Conservation (phyloP, 2,797 vertebrate genomes). For the Chelon auratus region DNA sequence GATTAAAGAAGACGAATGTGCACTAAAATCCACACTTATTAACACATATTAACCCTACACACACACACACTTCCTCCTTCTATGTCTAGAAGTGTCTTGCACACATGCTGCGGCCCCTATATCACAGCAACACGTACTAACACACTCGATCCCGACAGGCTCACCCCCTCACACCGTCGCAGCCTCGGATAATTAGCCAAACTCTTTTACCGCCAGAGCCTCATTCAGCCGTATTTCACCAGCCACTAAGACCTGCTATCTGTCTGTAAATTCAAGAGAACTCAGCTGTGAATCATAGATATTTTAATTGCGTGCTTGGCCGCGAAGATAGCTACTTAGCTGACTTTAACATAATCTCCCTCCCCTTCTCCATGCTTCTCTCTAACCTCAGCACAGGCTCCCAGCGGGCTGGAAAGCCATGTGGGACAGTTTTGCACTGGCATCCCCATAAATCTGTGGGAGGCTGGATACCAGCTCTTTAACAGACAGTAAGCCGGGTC, state of each 20-base stretch:
- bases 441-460: constrained; percentile 84
- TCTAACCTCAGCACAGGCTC: constrained; percentile 73
- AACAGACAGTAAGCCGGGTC: constrained; percentile 73
- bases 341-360: constrained; percentile 61
- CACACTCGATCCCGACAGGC: constrained; percentile 45
- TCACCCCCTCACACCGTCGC: constrained; percentile 52
- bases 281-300: constrained; percentile 58
- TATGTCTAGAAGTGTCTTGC: constrained; percentile 44
- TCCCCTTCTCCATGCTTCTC: constrained; percentile 56
- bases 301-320: constrained; percentile 46
- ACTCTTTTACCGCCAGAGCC: constrained; percentile 26
- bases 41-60: not conserved
- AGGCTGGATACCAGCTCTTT: constrained; percentile 75
- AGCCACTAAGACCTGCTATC: constrained; percentile 13
- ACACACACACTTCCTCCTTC: constrained; percentile 20
- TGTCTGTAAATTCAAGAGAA: constrained; percentile 42
- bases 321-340: constrained; percentile 53
- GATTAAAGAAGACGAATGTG: constrained; percentile 64
- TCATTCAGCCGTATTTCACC: constrained; percentile 38
- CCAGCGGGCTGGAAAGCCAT: constrained; percentile 74
- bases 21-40: constrained; percentile 19
- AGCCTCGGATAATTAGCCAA: constrained; percentile 54
- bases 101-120: constrained; percentile 41
- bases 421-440: constrained; percentile 85
- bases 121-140: constrained; percentile 29